A percentile compares a stretch with the other conserved stretches of the same genome.
These are phyloP conservation scores for Vulpes lagopus DNA, from an alignment of 2,113 vertebrate genomes.

Conservation along the genomic window DNA sequence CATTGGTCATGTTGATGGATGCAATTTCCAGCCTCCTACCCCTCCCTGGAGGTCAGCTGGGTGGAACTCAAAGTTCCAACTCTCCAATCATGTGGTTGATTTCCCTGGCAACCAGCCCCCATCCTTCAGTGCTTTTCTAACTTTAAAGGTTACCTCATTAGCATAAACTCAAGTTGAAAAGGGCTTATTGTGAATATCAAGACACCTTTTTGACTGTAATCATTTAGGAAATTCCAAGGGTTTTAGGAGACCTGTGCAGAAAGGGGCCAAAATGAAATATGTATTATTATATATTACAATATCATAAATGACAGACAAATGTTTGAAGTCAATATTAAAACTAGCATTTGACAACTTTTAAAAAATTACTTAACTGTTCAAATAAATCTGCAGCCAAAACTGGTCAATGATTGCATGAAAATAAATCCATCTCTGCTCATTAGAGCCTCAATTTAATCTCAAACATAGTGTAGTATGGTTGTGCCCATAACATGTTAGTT, in stretches of 20 bases:
- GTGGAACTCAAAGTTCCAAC: background rate
- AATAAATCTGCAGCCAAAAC: background rate
- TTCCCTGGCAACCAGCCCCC: background rate
- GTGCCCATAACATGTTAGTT: background rate
- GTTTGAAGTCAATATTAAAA: slow-evolving; percentile 10
- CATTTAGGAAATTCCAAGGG: background rate
- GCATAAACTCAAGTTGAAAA: background rate
- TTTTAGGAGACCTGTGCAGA: background rate
- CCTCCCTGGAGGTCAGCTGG: background rate
- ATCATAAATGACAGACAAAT: background rate
- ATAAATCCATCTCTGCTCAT: background rate
- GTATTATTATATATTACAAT: background rate
- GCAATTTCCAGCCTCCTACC: background rate
- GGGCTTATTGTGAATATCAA: background rate
- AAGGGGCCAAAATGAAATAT: background rate
- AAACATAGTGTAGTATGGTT: background rate
- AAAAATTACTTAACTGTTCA: background rate
- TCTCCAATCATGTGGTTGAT: background rate
- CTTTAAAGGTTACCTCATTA: background rate
- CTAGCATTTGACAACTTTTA: background rate
- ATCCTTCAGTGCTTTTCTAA: background rate
- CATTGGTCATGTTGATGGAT: background rate
- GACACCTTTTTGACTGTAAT: background rate
- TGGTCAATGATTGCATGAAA: background rate
- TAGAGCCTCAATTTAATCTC: background rate